These are phyloP conservation scores for Sinocyclocheilus maitianheensis DNA, from an alignment of 2,113 vertebrate species.

Conservation along the genomic window DNA sequence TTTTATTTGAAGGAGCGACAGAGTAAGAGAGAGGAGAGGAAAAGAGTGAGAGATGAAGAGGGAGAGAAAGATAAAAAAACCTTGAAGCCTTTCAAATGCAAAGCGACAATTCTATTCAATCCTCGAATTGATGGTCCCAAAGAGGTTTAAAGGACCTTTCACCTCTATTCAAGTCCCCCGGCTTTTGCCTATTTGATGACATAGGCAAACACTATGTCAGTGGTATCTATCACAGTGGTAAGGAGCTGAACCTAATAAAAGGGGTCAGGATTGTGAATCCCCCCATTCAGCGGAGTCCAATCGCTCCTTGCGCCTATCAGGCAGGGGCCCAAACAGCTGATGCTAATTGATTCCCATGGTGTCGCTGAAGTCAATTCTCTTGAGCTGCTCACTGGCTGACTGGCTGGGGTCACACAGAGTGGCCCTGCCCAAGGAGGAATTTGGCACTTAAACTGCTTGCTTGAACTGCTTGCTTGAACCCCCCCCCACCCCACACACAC, in stretches of 20 bases:
- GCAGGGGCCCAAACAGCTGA: slow-evolving; percentile 80
- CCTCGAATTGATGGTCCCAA: slow-evolving; percentile 90
- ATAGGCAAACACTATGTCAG: slow-evolving; percentile 82
- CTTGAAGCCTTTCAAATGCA: slow-evolving; percentile 95
- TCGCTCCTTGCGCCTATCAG: slow-evolving; percentile 78
- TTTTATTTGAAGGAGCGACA: slow-evolving; percentile 79
- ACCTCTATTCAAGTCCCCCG: slow-evolving; percentile 83
- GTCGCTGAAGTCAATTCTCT: slow-evolving; percentile 78
- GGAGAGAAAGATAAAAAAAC: slow-evolving; percentile 62
- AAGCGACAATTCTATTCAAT: slow-evolving; percentile 81
- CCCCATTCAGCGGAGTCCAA: slow-evolving; percentile 81
- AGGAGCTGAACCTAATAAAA: slow-evolving; percentile 93
- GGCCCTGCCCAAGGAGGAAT: slow-evolving; percentile 63
- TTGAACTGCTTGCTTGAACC: slow-evolving; percentile 74
- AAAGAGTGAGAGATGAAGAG: slow-evolving; percentile 53
- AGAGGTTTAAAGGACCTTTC: slow-evolving; percentile 89
- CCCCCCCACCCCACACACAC: slow-evolving; percentile 61
- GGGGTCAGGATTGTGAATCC: slow-evolving; percentile 85
- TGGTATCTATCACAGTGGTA: slow-evolving; percentile 78
- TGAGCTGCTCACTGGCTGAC: slow-evolving; percentile 76
- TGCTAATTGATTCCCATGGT: slow-evolving; percentile 85
- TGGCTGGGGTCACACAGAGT: slow-evolving; percentile 72
- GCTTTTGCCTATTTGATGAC: slow-evolving; percentile 86
- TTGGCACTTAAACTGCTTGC: too few species aligned
- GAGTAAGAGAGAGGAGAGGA: slow-evolving; percentile 40